These are phyloP conservation scores for Plagodis pulveraria DNA, from an alignment of 2,888 invertebrate species.

Conservation along the genomic window DNA sequence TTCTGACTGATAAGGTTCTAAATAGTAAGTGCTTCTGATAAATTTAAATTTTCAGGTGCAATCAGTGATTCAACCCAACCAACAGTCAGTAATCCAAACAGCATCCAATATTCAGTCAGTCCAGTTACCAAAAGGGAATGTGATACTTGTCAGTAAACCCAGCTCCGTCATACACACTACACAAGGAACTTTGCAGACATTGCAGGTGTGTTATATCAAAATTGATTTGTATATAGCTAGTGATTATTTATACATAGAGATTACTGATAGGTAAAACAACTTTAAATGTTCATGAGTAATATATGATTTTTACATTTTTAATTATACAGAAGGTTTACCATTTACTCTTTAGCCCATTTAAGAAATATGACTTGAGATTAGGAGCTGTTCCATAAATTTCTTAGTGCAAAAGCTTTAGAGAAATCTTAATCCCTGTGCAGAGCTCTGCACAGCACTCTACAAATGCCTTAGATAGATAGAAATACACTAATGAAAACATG, in stretches of 20 bases:
- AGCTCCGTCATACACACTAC: constrained; percentile 97
- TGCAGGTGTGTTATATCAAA: constrained; percentile 87
- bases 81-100: constrained; percentile 98
- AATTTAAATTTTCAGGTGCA: constrained; percentile 88
- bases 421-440: too few relatives aligned
- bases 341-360: too few relatives aligned
- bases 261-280: too few relatives aligned
- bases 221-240: constrained; percentile 1
- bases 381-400: too few relatives aligned
- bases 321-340: too few relatives aligned
- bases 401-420: too few relatives aligned
- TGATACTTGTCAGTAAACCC: constrained; percentile 95
- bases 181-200: constrained; percentile 92
- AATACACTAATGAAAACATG: too few relatives aligned
- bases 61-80: constrained; percentile 97
- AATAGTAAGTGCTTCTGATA: constrained; percentile 13
- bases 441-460: too few relatives aligned
- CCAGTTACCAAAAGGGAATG: constrained; percentile 93
- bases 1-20: constrained; percentile 3
- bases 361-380: too few relatives aligned
- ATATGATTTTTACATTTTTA: too few relatives aligned
- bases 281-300: too few relatives aligned
- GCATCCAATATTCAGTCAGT: constrained; percentile 93
- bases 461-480: too few relatives aligned
- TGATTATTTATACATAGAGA: neutral